Base-by-base conservation (phyloP, 2,888 invertebrate genomes). In the Boloria euphrosyne region DNA sequence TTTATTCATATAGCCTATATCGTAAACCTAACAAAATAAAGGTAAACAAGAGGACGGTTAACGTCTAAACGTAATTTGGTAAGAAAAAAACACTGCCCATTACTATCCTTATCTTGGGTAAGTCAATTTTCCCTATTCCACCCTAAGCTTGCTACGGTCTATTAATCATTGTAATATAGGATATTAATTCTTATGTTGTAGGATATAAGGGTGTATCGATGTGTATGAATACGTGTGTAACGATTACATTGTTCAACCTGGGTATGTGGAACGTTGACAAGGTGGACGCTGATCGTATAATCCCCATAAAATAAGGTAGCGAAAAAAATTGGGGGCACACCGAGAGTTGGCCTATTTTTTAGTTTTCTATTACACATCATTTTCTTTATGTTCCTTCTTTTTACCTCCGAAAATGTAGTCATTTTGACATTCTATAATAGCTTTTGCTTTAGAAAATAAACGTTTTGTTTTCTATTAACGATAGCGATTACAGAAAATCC, bases 241-340 rank as follows among this genome's bases (percentile, higher is more conserved):
- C 68, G 73, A 77, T 79, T 78, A 83, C 85, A 82, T 81, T 87
- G 89, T 85, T 85, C 86, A 84, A 89, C 89, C 88, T 88, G 87
- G 84, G 85, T 84, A 83, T 85, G 83, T 85, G 82, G 84, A 83
- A 86, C 88, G 87, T 90, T 89, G 90, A 90, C 90, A 91, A 91
- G 90, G 90, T 91, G 83, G 87, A 85, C 79, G 84, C 85, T 84
- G 90, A 89, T 90, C 90, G 89, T 89, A 88, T 90, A 89, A 90
- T 90, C 86, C 89, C 79, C 89, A 89, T 91, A 90, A 91, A 91
- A 91, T 90, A 89, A 90, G 88, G 89, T 86, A 84, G 83, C 80
- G 76, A 76, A 83, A 83, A 68, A 79, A 84, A 80, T 75, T 75
- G 52, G 51, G 47, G 79, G 55, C 74, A 81, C 84, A 87, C 83